Conservation (phyloP, 2,888 invertebrate genomes). For the Caenorhabditis panamensis region DNA sequence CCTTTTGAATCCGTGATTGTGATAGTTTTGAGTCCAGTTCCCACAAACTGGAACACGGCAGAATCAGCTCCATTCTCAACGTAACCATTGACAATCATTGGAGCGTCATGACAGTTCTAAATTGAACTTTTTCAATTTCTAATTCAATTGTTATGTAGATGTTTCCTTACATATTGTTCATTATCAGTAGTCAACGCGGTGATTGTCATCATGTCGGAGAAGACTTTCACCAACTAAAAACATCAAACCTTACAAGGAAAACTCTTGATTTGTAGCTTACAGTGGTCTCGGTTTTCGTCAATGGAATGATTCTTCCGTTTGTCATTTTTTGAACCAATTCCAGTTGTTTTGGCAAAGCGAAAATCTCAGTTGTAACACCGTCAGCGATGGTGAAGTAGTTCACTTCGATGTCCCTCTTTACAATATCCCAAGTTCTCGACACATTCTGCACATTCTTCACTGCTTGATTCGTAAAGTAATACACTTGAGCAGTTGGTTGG, state of each 20-base stretch:
- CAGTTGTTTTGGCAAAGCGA: slow-evolving; percentile 42
- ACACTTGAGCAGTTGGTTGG: slow-evolving; percentile 57
- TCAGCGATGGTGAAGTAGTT: slow-evolving; percentile 53
- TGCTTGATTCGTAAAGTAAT: slow-evolving; percentile 57
- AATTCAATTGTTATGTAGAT: background rate
- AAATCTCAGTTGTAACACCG: slow-evolving; percentile 35
- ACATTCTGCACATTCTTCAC: slow-evolving; percentile 50
- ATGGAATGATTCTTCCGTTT: slow-evolving; percentile 48
- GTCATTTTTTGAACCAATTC: slow-evolving; percentile 47
- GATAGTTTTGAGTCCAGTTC: slow-evolving; percentile 31
- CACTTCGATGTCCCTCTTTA: slow-evolving; percentile 48
- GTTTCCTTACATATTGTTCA: slow-evolving; percentile 32
- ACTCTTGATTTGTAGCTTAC: too few relatives aligned
- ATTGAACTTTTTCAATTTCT: background rate
- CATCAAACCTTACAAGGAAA: background rate
- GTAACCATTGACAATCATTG: slow-evolving; percentile 25
- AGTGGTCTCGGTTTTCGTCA: slow-evolving; percentile 14
- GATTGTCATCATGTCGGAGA: slow-evolving; percentile 23
- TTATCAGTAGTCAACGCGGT: slow-evolving; percentile 41
- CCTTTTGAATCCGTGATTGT: slow-evolving; percentile 34
- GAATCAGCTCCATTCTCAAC: slow-evolving; percentile 25
- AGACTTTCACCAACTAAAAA: slow-evolving; percentile 14
- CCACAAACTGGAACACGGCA: slow-evolving; percentile 36
- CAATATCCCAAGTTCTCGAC: slow-evolving; percentile 42
- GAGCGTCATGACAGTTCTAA: slow-evolving; percentile 33